Base-by-base conservation (phyloP, 92 coral and sea anemone genomes). In the Bergia sp. region DNA sequence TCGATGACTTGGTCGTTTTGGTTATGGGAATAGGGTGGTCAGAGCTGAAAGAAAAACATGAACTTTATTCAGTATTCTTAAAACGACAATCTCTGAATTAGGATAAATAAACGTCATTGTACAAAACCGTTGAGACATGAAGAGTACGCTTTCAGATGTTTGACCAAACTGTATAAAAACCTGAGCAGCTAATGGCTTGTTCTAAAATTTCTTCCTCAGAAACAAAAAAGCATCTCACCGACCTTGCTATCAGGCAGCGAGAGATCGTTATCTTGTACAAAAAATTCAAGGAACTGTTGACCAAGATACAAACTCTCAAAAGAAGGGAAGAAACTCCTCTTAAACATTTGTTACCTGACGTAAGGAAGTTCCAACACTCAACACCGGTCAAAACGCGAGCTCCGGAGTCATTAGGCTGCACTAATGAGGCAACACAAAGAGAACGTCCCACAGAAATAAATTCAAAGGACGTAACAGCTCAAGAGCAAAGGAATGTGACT, bases 211-310 rank as follows among this genome's bases (percentile, higher is more conserved):
- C 11, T 42, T 64, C 45, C 13, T 4, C 4, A 44, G 88, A 73
- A 40, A 78, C 91, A 13, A 89, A 88, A 53, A 82, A 89, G 38
- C 93, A 91, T 50, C 58, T 95, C 7, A 75, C 76, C 49, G 79
- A 87, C 5, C 96, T 95, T 77, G 94, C 98, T 4, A 39, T 73
- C 55, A 93, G 91, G 49, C 98, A 95, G 86, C 92, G 88, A 83
- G 86, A 91, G 84, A 67, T 95, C 38, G 76, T 95, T 20, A 87
- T 38, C 10, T 86, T 90, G 44, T 92, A 93, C 37, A 91, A 89
- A 7, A 77, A 92, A 67, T 92, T 92, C 53, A 92, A 93, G 80
- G 93, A 91, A 5, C 86, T 92, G 5, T 76, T 95, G 80, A 84
- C 53, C 8, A 92, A 89, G 88, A 72, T 94, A 11, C 94, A 90